These are phyloP conservation scores for Callitettix versicolor DNA, from an alignment of 1,140 invertebrate genomes.

Conservation along the genomic window DNA sequence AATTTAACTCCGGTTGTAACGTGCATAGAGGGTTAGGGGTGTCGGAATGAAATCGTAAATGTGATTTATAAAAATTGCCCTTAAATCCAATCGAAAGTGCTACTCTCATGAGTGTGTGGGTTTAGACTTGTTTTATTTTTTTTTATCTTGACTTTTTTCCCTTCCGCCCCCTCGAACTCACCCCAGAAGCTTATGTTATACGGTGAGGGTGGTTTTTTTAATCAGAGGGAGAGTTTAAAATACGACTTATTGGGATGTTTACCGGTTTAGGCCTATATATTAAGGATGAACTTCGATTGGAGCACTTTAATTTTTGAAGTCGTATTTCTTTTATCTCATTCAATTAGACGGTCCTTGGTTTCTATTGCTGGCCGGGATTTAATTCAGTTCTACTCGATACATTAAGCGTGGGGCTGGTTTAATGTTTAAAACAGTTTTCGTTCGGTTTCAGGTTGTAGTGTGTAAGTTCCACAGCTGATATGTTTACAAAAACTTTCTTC, in stretches of 20 bases:
- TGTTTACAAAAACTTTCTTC: too few species aligned
- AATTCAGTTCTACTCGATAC: too few species aligned
- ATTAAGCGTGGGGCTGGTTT: too few species aligned
- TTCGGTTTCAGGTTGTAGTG: too few species aligned
- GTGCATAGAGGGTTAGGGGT: not conserved
- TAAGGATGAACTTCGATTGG: not conserved
- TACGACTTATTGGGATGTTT: conserved; percentile 8
- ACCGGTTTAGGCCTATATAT: not conserved
- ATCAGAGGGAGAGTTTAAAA: conserved; percentile 17
- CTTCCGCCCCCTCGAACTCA: not conserved
- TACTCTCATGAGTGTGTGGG: conserved; percentile 21
- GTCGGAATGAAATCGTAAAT: conserved; percentile 23
- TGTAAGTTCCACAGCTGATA: too few species aligned
- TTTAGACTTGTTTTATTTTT: conserved; percentile 7
- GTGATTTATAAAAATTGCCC: conserved; percentile 27
- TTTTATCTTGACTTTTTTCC: conserved; percentile 8
- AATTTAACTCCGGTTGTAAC: conserved; percentile 26
- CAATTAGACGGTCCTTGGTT: too few species aligned
- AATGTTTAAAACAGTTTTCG: too few species aligned
- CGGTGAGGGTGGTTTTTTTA: conserved; percentile 8
- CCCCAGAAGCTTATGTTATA: conserved; percentile 13
- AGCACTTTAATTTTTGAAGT: too few species aligned
- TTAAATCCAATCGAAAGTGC: conserved; percentile 15
- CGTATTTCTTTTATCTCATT: too few species aligned
- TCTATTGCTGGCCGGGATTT: too few species aligned